phyloP scores from a whole-genome alignment of 1,140 invertebrate species.

The Rhysida immarginata region DNA sequence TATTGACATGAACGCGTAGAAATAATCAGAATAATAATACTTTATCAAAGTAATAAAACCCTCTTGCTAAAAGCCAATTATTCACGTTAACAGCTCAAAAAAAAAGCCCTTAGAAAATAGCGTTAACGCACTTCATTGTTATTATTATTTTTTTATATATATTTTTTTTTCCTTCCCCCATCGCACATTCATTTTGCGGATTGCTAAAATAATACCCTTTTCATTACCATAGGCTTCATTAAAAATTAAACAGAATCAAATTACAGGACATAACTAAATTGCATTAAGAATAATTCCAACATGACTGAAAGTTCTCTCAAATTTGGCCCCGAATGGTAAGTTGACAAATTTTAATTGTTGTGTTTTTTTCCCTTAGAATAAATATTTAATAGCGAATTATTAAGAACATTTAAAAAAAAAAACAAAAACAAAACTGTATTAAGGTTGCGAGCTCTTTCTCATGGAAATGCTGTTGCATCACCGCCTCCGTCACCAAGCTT shows the following conservation, averaged over 20 bases:
- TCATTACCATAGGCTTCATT: no score
- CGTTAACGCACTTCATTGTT: neutral
- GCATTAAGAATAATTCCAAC: neutral
- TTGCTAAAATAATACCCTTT: neutral
- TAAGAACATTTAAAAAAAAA: neutral
- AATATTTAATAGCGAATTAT: neutral
- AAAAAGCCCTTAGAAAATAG: no score
- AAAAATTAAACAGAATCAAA: no score
- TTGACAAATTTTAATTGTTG: neutral
- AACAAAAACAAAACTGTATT: neutral
- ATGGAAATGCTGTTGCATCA: constrained; percentile 24
- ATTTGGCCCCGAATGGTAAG: constrained; percentile 37
- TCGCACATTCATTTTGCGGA: neutral
- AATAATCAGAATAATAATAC: no score
- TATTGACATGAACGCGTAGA: no score
- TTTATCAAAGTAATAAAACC: no score
- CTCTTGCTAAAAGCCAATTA: no score
- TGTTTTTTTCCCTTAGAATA: neutral
- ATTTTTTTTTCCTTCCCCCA: neutral
- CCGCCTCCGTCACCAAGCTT: constrained; percentile 27
- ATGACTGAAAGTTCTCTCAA: constrained; percentile 31
- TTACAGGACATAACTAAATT: no score
- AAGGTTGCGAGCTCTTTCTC: constrained; percentile 35
- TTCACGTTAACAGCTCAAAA: no score
- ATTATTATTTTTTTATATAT: neutral